Evolutionary conservation across 1,140 invertebrate species (phyloP).

Genomic region (Coptotermes formosanus): DNA sequence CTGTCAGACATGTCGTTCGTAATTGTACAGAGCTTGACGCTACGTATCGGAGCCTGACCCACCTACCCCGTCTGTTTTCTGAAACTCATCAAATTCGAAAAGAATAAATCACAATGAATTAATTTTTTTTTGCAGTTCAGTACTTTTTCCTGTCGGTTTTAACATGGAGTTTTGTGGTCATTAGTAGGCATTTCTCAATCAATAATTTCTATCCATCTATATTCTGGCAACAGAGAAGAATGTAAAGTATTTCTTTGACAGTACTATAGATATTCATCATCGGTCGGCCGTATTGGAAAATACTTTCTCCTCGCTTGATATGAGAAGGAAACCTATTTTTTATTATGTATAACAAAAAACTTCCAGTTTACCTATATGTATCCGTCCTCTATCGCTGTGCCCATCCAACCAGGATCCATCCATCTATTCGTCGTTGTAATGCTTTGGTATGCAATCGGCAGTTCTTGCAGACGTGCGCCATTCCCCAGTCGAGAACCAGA

Average conservation of each 20-base stretch:
- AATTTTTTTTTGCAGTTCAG: too few relatives aligned
- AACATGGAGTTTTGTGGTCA: not conserved
- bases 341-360: slow-evolving; percentile 1
- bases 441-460: slow-evolving; percentile 17
- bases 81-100: too few relatives aligned
- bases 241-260: not conserved
- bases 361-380: not conserved
- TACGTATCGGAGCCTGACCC: too few relatives aligned
- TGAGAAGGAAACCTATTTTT: not conserved
- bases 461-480: not conserved
- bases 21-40: too few relatives aligned
- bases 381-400: not conserved
- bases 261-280: not conserved
- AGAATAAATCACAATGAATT: too few relatives aligned
- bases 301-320: slow-evolving; percentile 3
- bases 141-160: too few relatives aligned
- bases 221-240: slow-evolving; percentile 8
- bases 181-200: not conserved
- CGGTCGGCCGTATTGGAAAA: not conserved
- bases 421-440: not conserved
- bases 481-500: not conserved
- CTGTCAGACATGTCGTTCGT: too few relatives aligned
- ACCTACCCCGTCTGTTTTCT: too few relatives aligned
- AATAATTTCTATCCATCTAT: not conserved
- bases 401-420: slow-evolving; percentile 4